Percentiles rank a stretch among this genome's conserved stretches.
Conservation (phyloP, 2,888 invertebrate genomes). For the Thumatha senex region DNA sequence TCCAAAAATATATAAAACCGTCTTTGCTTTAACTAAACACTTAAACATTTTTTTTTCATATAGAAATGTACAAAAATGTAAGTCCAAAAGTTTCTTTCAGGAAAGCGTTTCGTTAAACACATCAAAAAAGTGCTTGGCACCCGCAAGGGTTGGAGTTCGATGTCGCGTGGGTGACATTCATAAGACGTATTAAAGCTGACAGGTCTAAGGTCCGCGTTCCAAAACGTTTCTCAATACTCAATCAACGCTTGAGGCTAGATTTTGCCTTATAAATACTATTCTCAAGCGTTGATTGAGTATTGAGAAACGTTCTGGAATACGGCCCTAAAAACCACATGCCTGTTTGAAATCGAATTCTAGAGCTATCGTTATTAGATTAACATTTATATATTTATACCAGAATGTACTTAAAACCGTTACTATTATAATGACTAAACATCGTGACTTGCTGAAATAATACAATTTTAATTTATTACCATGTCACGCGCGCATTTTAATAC, state of each 20-base stretch:
- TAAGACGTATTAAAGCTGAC: slow-evolving; percentile 28
- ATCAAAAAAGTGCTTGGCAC: slow-evolving; percentile 29
- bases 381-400: slow-evolving; percentile 24
- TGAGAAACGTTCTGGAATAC: no score
- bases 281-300: no score
- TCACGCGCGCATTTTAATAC: slow-evolving; percentile 27
- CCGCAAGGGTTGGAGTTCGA: slow-evolving; percentile 25
- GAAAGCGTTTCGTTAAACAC: slow-evolving; percentile 36
- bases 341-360: slow-evolving; percentile 30
- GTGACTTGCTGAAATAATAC: slow-evolving; percentile 33
- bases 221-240: no score
- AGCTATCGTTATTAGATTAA: slow-evolving; percentile 32
- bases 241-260: no score
- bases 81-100: slow-evolving; percentile 42
- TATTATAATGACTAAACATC: slow-evolving; percentile 57
- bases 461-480: slow-evolving; percentile 27
- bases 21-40: slow-evolving; percentile 13
- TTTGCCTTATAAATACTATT: no score
- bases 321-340: slow-evolving; percentile 2
- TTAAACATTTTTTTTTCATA: slow-evolving; percentile 14
- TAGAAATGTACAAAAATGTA: slow-evolving; percentile 55
- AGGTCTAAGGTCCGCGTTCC: slow-evolving; percentile 16
- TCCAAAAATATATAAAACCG: slow-evolving; percentile 61
- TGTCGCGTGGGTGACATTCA: slow-evolving; percentile 26
- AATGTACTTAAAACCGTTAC: slow-evolving; percentile 41